phyloP scores from a whole-genome alignment of 2,888 invertebrate species.

The Dinocampus coccinellae region DNA sequence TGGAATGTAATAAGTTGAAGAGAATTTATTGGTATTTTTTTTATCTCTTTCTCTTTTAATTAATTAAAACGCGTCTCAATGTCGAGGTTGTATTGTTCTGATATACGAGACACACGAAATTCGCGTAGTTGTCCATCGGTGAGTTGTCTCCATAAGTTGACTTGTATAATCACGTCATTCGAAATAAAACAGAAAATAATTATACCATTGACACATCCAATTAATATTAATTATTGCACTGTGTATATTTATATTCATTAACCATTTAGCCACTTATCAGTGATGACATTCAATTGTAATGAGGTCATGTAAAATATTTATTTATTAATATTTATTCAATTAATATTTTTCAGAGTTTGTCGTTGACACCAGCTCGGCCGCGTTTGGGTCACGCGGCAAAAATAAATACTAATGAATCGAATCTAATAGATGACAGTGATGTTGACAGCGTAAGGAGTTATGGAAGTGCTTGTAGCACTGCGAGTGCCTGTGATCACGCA shows the following conservation, averaged over 20 bases:
- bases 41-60: slow-evolving; percentile 20
- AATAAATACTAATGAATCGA: slow-evolving; percentile 31
- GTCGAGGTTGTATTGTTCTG: slow-evolving; percentile 47
- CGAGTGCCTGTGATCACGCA: slow-evolving; percentile 86
- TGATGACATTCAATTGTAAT: background rate
- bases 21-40: background rate
- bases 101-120: slow-evolving; percentile 49
- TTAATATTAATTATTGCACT: background rate
- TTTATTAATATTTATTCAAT: background rate
- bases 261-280: background rate
- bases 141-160: slow-evolving; percentile 23
- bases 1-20: background rate
- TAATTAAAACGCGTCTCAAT: slow-evolving; percentile 37
- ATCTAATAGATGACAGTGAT: slow-evolving; percentile 74
- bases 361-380: slow-evolving; percentile 66
- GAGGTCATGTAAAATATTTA: background rate
- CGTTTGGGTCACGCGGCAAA: slow-evolving; percentile 58
- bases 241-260: background rate
- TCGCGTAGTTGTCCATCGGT: slow-evolving; percentile 57
- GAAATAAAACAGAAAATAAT: background rate
- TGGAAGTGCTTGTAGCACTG: slow-evolving; percentile 81
- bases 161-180: background rate
- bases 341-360: slow-evolving; percentile 58
- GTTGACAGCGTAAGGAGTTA: slow-evolving; percentile 83
- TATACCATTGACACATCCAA: background rate